Base-by-base conservation (phyloP, 2,888 invertebrate genomes). In the Stenotaenia linearis region DNA sequence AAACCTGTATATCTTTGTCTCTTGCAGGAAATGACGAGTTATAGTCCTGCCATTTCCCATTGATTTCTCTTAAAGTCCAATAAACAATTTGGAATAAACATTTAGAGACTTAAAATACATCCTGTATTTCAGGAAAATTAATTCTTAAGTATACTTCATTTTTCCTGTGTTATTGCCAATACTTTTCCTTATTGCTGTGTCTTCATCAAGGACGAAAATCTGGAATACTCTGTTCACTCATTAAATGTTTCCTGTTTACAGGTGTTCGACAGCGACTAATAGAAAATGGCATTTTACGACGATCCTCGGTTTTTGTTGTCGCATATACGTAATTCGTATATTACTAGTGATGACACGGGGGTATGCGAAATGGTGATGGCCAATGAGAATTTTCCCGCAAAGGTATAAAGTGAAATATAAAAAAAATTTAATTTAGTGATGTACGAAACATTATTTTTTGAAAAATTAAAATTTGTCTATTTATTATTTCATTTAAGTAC, bases 331-430 rank as follows among this genome's bases (percentile, higher is more conserved):
- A 96, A 97, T 87, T 96, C 96, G 10, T 98, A 96, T 87, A 94
- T 97, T 85, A 94, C 95, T 28, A 95, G 96, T 25, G 97, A 98
- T 88, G 97, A 97, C 87, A 96, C 97, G 83, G 90, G 96, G 80
- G 92, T 96, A 89, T 96, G 96, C 86, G 97, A 97, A 87, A 90
- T 93, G 84, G 93, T 96, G 79, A 95, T 97, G 92, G 90, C 92
- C 37, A 92, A 92, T 79, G 95, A 96, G 85, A 91, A 93, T 87
- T 89, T 93, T 83, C 92, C 93, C 25, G n/a, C 25, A 28, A 81
- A 81, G 78, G 81, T 81, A 90, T 89, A 1, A 37, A 23, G 15
- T 10, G 35, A 76, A 69, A 28, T n/a, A 12, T 25, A 3, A 69
- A 69, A 18, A 1, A 25, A 28, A n/a, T n/a, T 69, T 18, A 69